Conservation (phyloP, 2,797 vertebrate species). For the Chrosomus eos region DNA sequence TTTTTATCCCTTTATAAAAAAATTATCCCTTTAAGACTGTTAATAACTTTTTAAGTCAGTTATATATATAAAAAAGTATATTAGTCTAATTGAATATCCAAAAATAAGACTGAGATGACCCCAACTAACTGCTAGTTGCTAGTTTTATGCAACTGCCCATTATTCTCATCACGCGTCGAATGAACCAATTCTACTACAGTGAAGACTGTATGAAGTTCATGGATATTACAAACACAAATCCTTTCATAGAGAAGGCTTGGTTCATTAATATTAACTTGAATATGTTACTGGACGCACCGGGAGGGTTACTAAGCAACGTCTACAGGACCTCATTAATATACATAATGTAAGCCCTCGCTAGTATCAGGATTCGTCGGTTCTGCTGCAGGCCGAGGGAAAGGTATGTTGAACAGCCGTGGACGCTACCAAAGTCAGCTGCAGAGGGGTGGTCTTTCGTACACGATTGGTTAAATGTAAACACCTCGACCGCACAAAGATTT, state of each 20-base stretch:
- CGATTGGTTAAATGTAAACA: conserved; percentile 31
- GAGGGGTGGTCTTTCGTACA: conserved; percentile 32
- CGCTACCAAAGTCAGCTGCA: conserved; percentile 69
- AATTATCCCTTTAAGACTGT: not conserved
- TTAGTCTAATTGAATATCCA: not conserved
- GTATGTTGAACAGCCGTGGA: conserved; percentile 78
- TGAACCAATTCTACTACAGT: not conserved
- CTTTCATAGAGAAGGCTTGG: not conserved
- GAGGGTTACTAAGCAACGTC: conserved; percentile 35
- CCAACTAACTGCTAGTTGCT: not conserved
- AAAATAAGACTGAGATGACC: not conserved
- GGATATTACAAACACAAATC: conserved; percentile 20
- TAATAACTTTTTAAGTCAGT: not conserved
- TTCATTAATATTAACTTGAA: conserved; percentile 27
- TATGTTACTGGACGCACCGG: not conserved
- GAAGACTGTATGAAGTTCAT: not conserved
- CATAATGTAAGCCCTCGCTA: not conserved
- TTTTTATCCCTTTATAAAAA: no score
- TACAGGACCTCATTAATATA: conserved; percentile 16
- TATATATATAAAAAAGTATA: not conserved
- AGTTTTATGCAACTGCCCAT: not conserved
- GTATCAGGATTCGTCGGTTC: conserved; percentile 64
- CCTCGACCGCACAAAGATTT: not conserved
- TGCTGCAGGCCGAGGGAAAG: conserved; percentile 66
- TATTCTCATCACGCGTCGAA: not conserved